These are phyloP conservation scores for Tillus elongatus DNA, from an alignment of 2,888 invertebrate genomes.

Conservation along the genomic window DNA sequence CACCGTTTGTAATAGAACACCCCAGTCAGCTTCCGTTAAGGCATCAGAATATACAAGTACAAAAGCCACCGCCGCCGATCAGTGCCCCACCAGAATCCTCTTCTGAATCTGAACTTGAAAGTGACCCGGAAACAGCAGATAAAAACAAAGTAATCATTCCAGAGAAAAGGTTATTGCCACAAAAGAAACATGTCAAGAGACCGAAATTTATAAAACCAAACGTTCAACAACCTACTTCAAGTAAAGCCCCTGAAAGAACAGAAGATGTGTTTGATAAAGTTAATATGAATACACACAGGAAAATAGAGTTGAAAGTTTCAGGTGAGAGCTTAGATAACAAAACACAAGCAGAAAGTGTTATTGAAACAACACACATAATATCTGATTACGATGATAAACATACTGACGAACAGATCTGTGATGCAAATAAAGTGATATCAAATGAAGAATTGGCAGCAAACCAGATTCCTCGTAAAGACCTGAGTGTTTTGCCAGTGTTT, in stretches of 20 bases:
- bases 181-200: slow-evolving; percentile 46
- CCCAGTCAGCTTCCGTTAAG: slow-evolving; percentile 33
- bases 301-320: slow-evolving; percentile 47
- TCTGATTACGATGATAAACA: slow-evolving; percentile 13
- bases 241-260: slow-evolving; percentile 36
- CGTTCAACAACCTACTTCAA: slow-evolving; percentile 19
- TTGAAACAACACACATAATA: no score
- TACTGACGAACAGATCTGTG: no score
- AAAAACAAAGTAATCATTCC: slow-evolving; percentile 41
- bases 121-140: slow-evolving; percentile 45
- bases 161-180: slow-evolving; percentile 40
- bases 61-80: slow-evolving; percentile 38
- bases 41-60: no score
- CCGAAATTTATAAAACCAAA: slow-evolving; percentile 47
- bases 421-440: no score
- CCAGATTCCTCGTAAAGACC: slow-evolving; percentile 61
- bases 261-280: slow-evolving; percentile 50
- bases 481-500: slow-evolving; percentile 66
- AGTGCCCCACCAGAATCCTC: slow-evolving; percentile 23
- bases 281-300: slow-evolving; percentile 38
- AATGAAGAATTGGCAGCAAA: slow-evolving; percentile 58
- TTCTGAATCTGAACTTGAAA: slow-evolving; percentile 57
- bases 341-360: slow-evolving; percentile 14
- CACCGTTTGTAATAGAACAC: slow-evolving; percentile 59
- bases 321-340: slow-evolving; percentile 25